Evolutionary conservation across 2,113 vertebrate genomes (phyloP).

Genomic region (Chloropsis hardwickii): DNA sequence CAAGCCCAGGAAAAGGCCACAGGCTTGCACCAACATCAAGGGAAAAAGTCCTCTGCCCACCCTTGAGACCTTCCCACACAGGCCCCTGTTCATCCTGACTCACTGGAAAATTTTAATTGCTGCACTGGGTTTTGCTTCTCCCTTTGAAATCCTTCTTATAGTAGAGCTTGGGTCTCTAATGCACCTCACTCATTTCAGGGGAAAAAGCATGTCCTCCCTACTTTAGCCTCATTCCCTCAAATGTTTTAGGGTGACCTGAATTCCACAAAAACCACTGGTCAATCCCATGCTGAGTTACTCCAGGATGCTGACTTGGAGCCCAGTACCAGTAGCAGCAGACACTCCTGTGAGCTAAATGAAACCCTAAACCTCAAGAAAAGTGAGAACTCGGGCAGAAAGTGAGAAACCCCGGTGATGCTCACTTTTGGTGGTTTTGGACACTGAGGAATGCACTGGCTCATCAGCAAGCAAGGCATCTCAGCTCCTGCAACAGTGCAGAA

Average conservation of each 20-base stretch:
- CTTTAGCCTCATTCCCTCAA: background rate
- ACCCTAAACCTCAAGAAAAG: background rate
- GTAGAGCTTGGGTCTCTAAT: background rate
- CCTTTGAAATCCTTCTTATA: background rate
- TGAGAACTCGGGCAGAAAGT: background rate
- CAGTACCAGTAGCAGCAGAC: accelerated
- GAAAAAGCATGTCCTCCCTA: background rate
- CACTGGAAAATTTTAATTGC: background rate
- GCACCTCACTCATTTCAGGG: background rate
- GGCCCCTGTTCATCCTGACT: background rate
- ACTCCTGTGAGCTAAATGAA: background rate
- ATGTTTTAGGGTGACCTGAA: background rate
- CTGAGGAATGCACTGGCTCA: background rate
- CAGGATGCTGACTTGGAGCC: background rate
- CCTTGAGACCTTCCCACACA: background rate
- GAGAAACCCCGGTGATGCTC: background rate
- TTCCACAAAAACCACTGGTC: background rate
- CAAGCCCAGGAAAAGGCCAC: background rate
- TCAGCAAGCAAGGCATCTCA: background rate
- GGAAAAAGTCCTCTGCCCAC: background rate
- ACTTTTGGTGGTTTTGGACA: background rate
- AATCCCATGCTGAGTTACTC: background rate
- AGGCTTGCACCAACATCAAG: background rate
- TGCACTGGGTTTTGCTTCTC: background rate
- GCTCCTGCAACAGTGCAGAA: background rate